Conservation (phyloP, 2,113 vertebrate genomes). For the Cranoglanis bouderius region DNA sequence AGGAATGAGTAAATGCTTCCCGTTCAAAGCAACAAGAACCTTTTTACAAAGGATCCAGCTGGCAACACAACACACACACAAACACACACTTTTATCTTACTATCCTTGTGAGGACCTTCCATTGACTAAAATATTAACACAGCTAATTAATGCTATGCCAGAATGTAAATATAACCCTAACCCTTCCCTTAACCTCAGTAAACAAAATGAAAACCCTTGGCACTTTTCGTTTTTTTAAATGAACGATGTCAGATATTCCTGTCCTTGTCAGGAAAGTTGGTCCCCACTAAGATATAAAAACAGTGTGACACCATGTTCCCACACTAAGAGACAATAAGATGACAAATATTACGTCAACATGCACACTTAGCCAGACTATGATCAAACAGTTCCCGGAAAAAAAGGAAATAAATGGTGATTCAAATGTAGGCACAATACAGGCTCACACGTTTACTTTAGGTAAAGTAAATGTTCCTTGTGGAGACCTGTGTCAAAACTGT, state of each 20-base stretch:
- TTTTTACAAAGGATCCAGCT: constrained; percentile 4
- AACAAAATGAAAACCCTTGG: neutral
- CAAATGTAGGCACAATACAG: constrained; percentile 1
- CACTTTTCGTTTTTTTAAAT: neutral
- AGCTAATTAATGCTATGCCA: neutral
- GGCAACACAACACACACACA: constrained; percentile 22
- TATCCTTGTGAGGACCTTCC: neutral
- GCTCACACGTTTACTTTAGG: neutral
- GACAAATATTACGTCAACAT: neutral
- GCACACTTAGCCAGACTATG: neutral
- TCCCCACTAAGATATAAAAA: neutral
- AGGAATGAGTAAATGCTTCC: constrained; percentile 37
- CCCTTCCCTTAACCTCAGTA: neutral
- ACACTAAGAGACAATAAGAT: neutral
- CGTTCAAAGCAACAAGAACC: constrained; percentile 1
- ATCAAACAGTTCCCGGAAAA: constrained; percentile 15
- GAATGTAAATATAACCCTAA: neutral
- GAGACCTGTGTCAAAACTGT: neutral
- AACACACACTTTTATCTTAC: neutral
- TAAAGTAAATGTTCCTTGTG: neutral
- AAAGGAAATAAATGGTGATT: neutral
- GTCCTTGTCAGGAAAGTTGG: neutral
- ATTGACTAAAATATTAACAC: neutral
- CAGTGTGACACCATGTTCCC: neutral
- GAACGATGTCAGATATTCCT: neutral